Conservation (phyloP, 1,140 invertebrate species). For the Sitodiplosis mosellana region DNA sequence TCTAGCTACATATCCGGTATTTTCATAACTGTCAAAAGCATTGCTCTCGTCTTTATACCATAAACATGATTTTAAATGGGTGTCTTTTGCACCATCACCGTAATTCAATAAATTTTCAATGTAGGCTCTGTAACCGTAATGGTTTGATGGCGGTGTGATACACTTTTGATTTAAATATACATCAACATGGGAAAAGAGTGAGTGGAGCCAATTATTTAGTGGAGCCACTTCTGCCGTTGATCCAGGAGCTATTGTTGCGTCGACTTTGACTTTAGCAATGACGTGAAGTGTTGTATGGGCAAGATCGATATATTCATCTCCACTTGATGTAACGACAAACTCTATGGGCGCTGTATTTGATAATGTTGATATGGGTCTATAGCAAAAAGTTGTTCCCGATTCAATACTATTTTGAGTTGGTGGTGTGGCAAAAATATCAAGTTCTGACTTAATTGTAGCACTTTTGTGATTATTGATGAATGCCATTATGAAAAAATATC, state of each 20-base stretch:
- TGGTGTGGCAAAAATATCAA: neutral
- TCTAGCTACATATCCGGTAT: no score
- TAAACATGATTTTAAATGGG: no score
- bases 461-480: neutral
- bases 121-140: neutral
- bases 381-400: neutral
- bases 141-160: neutral
- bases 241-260: no score
- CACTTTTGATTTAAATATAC: neutral
- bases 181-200: neutral
- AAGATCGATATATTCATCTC: neutral
- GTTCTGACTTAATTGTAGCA: neutral
- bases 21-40: no score
- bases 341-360: neutral
- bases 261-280: no score
- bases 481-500: neutral
- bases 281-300: no score
- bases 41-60: no score
- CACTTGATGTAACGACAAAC: neutral
- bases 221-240: no score
- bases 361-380: neutral
- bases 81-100: neutral
- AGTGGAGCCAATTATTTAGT: neutral
- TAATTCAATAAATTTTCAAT: slow-evolving; percentile 1
- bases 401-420: neutral